Evolutionary conservation across 2,797 vertebrate genomes (phyloP), one percentile per base, ranked within the genome.

Genomic region (Crax fasciolata): DNA sequence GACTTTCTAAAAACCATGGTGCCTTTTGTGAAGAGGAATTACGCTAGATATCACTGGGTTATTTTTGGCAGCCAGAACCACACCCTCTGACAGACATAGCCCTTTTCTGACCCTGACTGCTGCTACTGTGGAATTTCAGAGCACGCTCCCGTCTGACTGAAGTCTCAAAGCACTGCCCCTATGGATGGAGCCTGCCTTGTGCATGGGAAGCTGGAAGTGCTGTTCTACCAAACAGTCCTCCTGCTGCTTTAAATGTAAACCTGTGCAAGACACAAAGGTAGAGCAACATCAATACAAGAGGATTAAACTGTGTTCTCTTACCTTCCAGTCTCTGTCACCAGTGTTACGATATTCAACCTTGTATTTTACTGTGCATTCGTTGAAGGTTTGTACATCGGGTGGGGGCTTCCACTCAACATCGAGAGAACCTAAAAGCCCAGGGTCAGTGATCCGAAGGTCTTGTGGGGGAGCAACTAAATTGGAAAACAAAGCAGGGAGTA

Each of bases 321-420:
- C 98, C 97, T 96, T 96, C 98, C 98, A 98, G 28, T 87, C 91
- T 38, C 76, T 73, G 10, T 95, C 96, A 16, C 86, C 97, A 3
- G 66, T 1, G 54, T 48, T 98, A 67, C 76, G 76, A 13, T 97
- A 97, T 52, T 97, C 96, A 67, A 98, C 63, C 86, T 94, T 96
- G 82, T 98, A 98, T 65, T 89, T 95, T 3, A 98, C 58, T 44
- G 88, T 61, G 58, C 98, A 98, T 1, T 96, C 84, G 1, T 88
- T 89, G 77, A 80, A 90, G 51, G 41, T 44, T 23, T 91, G 91
- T 13, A 70, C 6, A 1, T 61, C 49, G 41, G 82, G 8, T 1
- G 98, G 97, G 43, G 97, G 95, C 39, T 97, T 67, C 98, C 98
- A 98, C 51, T 96, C 87, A 6, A 98, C 49, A 70, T 96, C 96